A percentile compares a stretch with the other conserved stretches of the same genome.
phyloP scores from a whole-genome alignment of 2,888 invertebrate species.

The Anorthoa munda region DNA sequence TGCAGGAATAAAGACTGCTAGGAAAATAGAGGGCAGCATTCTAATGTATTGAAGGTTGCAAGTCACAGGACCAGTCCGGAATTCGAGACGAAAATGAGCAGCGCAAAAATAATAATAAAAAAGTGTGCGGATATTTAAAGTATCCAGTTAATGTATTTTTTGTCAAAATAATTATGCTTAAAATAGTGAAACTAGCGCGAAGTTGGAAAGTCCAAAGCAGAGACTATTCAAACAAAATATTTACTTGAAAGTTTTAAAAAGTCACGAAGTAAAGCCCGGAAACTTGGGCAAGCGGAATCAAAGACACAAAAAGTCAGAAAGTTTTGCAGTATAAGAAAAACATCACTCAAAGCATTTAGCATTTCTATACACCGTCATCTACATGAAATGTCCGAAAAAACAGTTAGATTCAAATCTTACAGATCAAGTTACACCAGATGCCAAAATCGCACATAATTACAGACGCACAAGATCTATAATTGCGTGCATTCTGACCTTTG shows the following conservation, averaged over 20 bases:
- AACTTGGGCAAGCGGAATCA: neutral
- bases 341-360: slow-evolving; percentile 34
- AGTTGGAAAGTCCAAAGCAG: neutral
- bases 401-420: slow-evolving; percentile 63
- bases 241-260: neutral
- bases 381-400: slow-evolving; percentile 66
- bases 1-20: neutral
- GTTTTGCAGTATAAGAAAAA: neutral
- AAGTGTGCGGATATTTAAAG: neutral
- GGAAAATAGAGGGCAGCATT: neutral
- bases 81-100: neutral
- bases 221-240: neutral
- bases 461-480: slow-evolving; percentile 55
- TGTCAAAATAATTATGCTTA: neutral
- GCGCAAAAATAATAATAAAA: neutral
- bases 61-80: neutral
- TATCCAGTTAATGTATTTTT: neutral
- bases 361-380: slow-evolving; percentile 44
- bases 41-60: neutral
- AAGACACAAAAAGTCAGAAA: slow-evolving; percentile 11
- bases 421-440: slow-evolving; percentile 58
- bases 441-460: slow-evolving; percentile 63
- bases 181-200: neutral
- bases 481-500: slow-evolving; percentile 36
- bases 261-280: neutral